Base-by-base conservation (phyloP, 2,888 invertebrate species). In the Mythimna vitellina region DNA sequence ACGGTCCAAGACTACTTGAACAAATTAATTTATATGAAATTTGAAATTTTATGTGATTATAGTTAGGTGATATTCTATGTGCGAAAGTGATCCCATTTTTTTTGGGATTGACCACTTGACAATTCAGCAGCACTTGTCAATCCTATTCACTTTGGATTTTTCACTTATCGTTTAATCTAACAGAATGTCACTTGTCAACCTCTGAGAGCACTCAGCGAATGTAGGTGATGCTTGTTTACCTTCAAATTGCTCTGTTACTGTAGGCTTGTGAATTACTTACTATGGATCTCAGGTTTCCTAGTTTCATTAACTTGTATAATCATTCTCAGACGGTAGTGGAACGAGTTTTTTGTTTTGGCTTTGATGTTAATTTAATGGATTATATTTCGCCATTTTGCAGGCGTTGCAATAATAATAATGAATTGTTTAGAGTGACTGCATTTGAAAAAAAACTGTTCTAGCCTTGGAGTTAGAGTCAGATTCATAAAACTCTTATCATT, bases 251-350 rank as follows among this genome's bases (percentile, higher is more conserved):
- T 54, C 17, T 42, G 61, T 57, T 25, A 14, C 9, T 60, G 25
- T 57, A 51, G 61, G 56, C 61, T 57, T 20, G 46, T 58, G 22
- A 54, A 61, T 56, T 61, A 61, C 49, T 53, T 56, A 32, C 9
- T 38, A 76, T 22, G 35, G 65, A 20, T 61, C n/a, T 46, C 14
- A 54, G 1, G 9, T 75, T 80, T 75, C 80, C 76, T 76, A 56
- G 66, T 75, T 29, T 65, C 7, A 25, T 42, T 22, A 29, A n/a
- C 5, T 46, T 53, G 22, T 56, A 22, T 35, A 38, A 49, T 46
- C 22, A 35, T 8, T 17, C 8, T 14, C 29, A 14, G 9, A 20
- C 22, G 12, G 6, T n/a, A 22, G 10, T 25, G 17, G n/a, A 72
- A 1, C 25, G n/a, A 35, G 54, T 65, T 7, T 67, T 51, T 73